phyloP scores from a whole-genome alignment of 35 echinoderm and acorn worm species.

The Ptychodera flava region DNA sequence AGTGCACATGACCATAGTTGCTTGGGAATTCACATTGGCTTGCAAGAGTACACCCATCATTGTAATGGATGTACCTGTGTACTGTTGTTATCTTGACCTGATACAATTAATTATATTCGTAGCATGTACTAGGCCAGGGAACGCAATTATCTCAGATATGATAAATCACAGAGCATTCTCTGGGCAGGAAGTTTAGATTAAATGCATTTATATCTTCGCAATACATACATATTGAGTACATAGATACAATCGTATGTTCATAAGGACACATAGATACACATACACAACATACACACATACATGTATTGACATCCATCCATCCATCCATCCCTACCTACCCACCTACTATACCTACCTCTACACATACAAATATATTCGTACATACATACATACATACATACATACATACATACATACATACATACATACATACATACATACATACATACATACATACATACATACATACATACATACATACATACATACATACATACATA shows the following conservation, averaged over 20 bases:
- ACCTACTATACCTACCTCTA: background rate
- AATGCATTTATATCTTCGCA: too few species aligned
- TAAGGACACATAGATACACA: background rate
- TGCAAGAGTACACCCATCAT: too few species aligned
- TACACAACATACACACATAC: background rate
- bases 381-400: background rate
- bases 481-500: constrained; percentile 2
- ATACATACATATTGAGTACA: background rate
- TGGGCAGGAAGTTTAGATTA: too few species aligned
- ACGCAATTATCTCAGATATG: too few species aligned
- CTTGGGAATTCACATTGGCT: too few species aligned
- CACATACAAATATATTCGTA: background rate
- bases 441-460: constrained; percentile 2
- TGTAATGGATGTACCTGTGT: too few species aligned
- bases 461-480: constrained; percentile 2
- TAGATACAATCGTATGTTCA: background rate
- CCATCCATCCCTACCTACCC: background rate
- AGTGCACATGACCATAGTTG: too few species aligned
- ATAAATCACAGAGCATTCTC: too few species aligned
- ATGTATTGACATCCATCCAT: background rate
- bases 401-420: constrained; percentile 2
- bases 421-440: constrained; percentile 2
- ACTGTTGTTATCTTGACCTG: too few species aligned
- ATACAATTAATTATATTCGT: too few species aligned
- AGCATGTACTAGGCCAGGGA: too few species aligned